Evolutionary conservation across 2,888 invertebrate species (phyloP).

Genomic region (Muscina levida): DNA sequence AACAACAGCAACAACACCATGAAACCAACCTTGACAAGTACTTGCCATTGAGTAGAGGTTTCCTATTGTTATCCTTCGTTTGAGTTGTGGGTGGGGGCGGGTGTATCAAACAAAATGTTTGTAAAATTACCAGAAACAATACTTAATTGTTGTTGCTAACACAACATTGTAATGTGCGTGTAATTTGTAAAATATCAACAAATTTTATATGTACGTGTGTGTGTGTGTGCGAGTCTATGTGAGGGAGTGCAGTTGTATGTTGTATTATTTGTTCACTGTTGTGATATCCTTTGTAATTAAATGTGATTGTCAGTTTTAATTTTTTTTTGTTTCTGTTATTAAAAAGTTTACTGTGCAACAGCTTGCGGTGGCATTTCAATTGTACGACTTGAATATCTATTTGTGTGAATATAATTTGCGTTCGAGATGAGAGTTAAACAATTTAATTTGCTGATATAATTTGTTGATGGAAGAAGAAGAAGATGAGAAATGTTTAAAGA

Average conservation of each 20-base stretch:
- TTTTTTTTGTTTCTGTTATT: conserved; percentile 24
- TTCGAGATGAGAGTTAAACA: too few species aligned
- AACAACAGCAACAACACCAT: too few species aligned
- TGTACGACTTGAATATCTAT: too few species aligned
- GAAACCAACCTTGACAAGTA: not conserved
- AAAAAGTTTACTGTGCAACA: conserved; percentile 73
- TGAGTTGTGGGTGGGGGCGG: too few species aligned
- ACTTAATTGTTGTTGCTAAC: conserved; percentile 78
- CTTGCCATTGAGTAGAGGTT: not conserved
- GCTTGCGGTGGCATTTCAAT: conserved; percentile 73
- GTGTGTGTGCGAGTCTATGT: not conserved
- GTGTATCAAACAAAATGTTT: conserved; percentile 27
- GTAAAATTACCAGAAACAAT: conserved; percentile 70
- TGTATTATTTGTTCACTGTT: too few species aligned
- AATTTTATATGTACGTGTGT: not conserved
- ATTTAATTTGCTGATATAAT: too few species aligned
- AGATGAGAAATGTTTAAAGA: too few species aligned
- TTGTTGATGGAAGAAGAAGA: too few species aligned
- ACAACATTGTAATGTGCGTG: conserved; percentile 72
- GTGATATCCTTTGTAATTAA: conserved; percentile 39
- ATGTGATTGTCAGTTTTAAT: conserved; percentile 54
- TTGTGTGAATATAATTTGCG: too few species aligned
- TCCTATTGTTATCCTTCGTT: not conserved
- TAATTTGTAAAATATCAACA: conserved; percentile 16
- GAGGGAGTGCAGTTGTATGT: conserved; percentile 63